phyloP scores from a whole-genome alignment of 1,140 invertebrate genomes.

The Paracyclopina nana region DNA sequence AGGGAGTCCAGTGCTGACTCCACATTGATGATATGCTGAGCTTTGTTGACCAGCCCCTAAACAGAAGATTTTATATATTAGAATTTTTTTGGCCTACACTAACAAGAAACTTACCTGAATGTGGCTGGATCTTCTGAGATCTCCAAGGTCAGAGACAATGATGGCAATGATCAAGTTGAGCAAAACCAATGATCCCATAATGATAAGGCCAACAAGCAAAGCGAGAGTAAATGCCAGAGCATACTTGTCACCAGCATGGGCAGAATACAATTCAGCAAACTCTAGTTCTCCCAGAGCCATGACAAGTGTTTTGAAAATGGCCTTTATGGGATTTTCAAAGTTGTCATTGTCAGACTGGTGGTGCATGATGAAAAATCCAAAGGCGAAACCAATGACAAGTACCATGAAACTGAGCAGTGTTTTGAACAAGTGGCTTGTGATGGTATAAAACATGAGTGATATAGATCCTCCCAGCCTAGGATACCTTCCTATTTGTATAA shows the following conservation, averaged over 20 bases:
- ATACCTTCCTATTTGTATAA: constrained; percentile 2
- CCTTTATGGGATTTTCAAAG: constrained; percentile 15
- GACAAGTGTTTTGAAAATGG: constrained; percentile 6
- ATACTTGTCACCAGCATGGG: neutral
- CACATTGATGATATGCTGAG: constrained; percentile 5
- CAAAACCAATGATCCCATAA: constrained; percentile 11
- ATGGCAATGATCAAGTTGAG: constrained; percentile 13
- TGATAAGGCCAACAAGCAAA: constrained; percentile 1
- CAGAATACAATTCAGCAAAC: constrained; percentile 8
- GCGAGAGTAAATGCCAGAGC: constrained; percentile 8
- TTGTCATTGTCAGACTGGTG: constrained; percentile 2
- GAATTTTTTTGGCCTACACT: no score
- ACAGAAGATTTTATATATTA: neutral
- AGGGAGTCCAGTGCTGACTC: neutral
- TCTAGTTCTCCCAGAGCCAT: constrained; percentile 16
- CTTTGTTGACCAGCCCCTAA: constrained; percentile 10
- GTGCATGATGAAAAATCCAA: constrained; percentile 15
- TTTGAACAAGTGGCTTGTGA: constrained; percentile 3
- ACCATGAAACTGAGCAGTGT: constrained; percentile 7
- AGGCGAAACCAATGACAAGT: constrained; percentile 12
- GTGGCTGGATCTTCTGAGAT: neutral
- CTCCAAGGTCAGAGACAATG: constrained; percentile 8
- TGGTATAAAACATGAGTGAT: constrained; percentile 15
- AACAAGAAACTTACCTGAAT: no score
- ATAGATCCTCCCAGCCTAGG: constrained; percentile 11